phyloP scores from a whole-genome alignment of 1,140 invertebrate genomes.

The Lysiphlebus fabarum region DNA sequence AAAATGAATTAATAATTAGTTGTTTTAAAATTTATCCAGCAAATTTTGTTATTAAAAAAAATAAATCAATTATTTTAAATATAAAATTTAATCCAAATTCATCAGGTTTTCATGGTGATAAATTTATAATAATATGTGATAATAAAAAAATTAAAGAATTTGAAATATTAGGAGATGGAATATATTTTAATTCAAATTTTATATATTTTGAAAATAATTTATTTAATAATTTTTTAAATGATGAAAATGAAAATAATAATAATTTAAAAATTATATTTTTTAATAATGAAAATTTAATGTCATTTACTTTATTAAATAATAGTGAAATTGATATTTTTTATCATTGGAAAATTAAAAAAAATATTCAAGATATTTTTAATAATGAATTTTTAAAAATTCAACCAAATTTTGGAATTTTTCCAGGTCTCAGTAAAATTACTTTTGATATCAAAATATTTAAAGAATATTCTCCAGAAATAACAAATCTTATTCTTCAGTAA shows the following conservation, averaged over 20 bases:
- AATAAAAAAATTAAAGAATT: constrained; percentile 34
- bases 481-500: too few relatives aligned
- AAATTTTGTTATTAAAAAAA: constrained; percentile 35
- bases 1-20: constrained; percentile 30
- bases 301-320: too few relatives aligned
- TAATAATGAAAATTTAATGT: too few relatives aligned
- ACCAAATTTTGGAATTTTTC: too few relatives aligned
- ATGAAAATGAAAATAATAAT: not conserved
- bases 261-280: not conserved
- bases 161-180: constrained; percentile 42
- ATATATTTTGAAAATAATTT: constrained; percentile 27
- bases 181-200: constrained; percentile 29
- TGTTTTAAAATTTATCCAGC: constrained; percentile 36
- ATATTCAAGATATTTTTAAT: too few relatives aligned
- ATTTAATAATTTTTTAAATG: not conserved
- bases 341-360: too few relatives aligned
- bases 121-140: constrained; percentile 38
- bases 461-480: too few relatives aligned
- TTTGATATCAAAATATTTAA: too few relatives aligned
- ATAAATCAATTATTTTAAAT: constrained; percentile 32
- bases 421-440: too few relatives aligned
- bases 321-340: too few relatives aligned
- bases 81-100: constrained; percentile 34
- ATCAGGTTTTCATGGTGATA: constrained; percentile 39
- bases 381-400: too few relatives aligned